Evolutionary conservation across 2,113 vertebrate genomes (phyloP), one percentile per base, ranked within the genome.

Genomic region (Gymnarchus niloticus): DNA sequence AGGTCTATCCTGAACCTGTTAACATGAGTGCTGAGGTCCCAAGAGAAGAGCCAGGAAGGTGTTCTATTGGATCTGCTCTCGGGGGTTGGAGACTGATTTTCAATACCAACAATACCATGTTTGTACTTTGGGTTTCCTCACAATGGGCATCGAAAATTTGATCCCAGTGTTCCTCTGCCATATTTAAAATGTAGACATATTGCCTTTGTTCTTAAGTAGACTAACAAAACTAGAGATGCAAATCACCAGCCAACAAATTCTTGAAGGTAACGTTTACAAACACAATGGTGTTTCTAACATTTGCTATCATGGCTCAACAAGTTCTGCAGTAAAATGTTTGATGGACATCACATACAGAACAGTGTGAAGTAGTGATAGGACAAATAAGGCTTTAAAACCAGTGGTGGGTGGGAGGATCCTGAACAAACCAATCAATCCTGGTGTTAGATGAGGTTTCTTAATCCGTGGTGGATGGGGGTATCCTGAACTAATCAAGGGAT

Each of bases 1-100:
- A 84, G 83, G 49, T 81, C 37, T 19, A 81, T 0, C 19, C 83
- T 78, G 48, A 81, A 81, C 77, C 83, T 85, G 84, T 81, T 69
- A 80, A 80, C 61, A 85, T 56, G 69, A 41, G 25, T 48, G 65
- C 84, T n/a, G 14, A 51, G 57, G 25, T 84, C 52, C 83, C 87
- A 46, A n/a, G 9, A 83, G 82, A 48, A 85, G 44, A 46, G 3
- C 17, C 6, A 37, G 28, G 61, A 69, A 33, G 28, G 65, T 19
- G 33, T 19, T 33, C 65, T 33, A 33, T 25, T 28, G 25, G 2
- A 61, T 14, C 57, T 61, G n/a, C 19, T 7, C n/a, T 61, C 25
- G 12, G 0, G 28, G 9, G 86, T 17, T 37, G 44, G 44, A 78
- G 19, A 46, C 33, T 10, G 33, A 9, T 65, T 65, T 65, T 33